phyloP scores from a whole-genome alignment of 2,888 invertebrate species.

The Opisthograptis luteolata region DNA sequence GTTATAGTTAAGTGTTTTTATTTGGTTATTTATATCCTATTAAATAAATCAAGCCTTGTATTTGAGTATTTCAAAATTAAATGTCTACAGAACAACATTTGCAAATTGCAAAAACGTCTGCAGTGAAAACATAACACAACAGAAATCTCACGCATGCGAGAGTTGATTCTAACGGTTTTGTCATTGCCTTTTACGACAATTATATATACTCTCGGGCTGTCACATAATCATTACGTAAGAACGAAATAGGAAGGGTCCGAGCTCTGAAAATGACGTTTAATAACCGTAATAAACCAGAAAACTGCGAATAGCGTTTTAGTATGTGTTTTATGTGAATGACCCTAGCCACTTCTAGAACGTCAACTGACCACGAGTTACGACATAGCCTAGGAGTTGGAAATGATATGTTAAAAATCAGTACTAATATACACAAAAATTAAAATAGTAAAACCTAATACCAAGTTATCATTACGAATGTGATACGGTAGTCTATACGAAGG shows the following conservation, averaged over 20 bases:
- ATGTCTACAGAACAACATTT: too few species aligned
- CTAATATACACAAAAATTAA: too few species aligned
- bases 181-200: conserved; percentile 6
- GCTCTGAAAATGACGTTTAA: conserved; percentile 7
- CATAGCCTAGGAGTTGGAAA: not conserved
- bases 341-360: not conserved
- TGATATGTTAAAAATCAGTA: too few species aligned
- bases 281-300: conserved; percentile 10
- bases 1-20: too few species aligned
- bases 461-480: too few species aligned
- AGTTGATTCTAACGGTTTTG: not conserved
- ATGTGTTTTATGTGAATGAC: conserved; percentile 1
- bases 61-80: too few species aligned
- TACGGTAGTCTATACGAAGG: too few species aligned
- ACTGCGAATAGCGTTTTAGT: conserved; percentile 7
- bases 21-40: too few species aligned
- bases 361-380: not conserved
- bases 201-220: not conserved
- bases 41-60: too few species aligned
- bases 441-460: too few species aligned
- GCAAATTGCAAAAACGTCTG: too few species aligned
- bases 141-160: not conserved
- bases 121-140: too few species aligned
- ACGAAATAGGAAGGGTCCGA: conserved; percentile 5
- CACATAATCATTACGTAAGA: conserved; percentile 5